Evolutionary conservation across 2,113 vertebrate species (phyloP).

Genomic region (Rhizomys pruinosus): DNA sequence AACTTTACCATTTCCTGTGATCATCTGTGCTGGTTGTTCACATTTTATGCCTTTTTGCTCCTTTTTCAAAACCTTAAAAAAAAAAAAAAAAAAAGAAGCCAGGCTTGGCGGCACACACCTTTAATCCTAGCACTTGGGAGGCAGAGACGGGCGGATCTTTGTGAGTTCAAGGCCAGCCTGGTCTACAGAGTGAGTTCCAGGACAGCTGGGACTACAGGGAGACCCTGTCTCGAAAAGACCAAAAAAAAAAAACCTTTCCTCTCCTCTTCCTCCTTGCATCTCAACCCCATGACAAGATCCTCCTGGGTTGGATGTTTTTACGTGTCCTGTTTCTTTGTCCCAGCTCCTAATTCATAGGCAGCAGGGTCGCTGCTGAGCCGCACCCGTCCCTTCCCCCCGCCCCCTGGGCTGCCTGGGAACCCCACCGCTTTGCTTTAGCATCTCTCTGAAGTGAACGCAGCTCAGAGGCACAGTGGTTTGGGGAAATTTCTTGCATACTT

Average conservation of each 20-base stretch:
- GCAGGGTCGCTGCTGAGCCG: not conserved
- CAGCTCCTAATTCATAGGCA: not conserved
- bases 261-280: not conserved
- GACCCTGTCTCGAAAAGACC: too few species aligned
- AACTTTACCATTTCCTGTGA: too few species aligned
- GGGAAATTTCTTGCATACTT: slow-evolving; percentile 17
- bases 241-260: not conserved
- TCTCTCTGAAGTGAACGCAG: not conserved
- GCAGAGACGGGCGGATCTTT: too few species aligned
- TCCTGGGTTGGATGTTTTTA: not conserved
- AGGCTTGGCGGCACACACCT: too few species aligned
- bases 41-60: too few species aligned
- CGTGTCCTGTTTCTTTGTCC: not conserved
- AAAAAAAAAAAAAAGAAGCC: too few species aligned
- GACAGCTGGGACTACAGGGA: too few species aligned
- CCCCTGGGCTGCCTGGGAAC: not conserved
- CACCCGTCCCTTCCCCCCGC: not conserved
- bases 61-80: too few species aligned
- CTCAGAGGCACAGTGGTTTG: not conserved
- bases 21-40: too few species aligned
- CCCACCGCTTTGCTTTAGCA: not conserved
- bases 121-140: too few species aligned
- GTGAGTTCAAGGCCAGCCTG: too few species aligned
- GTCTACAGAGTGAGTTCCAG: too few species aligned
- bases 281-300: not conserved